Evolutionary conservation across 2,888 invertebrate genomes (phyloP), one percentile per base, ranked within the genome.

Genomic region (Drosophila mercatorum): DNA sequence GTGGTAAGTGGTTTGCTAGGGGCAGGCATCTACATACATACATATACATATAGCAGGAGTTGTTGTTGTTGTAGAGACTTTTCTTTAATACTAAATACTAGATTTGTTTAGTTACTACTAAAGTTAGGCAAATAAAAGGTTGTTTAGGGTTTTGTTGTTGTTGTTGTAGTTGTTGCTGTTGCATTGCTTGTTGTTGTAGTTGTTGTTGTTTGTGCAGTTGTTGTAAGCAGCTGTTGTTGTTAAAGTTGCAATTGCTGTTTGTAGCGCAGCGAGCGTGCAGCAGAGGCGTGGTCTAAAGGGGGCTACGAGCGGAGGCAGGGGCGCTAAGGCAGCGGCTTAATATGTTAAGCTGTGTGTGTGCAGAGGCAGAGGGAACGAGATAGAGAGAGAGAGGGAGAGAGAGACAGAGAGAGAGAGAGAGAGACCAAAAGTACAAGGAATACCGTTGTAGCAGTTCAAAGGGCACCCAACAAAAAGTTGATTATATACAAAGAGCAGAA

Each of bases 1-100:
- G 95, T 88, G 95, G 95, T 91, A 95, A 94, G 91, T 94, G 93
- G 88, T 92, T 93, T 91, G 93, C 93, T 92, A 93, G 93, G 91
- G 93, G 91, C 94, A 94, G 94, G 94, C 95, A 95, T 95, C 95
- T 95, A 94, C 77, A 83, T 90, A 83, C 78, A 78, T 74, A 73
- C 62, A 73, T 57, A 72, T 57, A 72, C 68, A 73, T 67, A 62
- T 73, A 78, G 22, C 46, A 59, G 61, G 61, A 60, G 40, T 66
- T 44, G 53, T 67, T 69, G 67, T 59, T 62, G 49, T 57, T 66
- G 61, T 58, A 66, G 72, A 75, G 66, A 34, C 34, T 31, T n/a
- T 10, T 49, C 31, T 80, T 80, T 60, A 63, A 57, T 70, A 66
- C 63, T 67, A 56, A 26, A 34, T 44, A 49, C 57, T 79, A 65